Evolutionary conservation across 1,140 invertebrate species (phyloP), one percentile per base, ranked within the genome.

Genomic region (Microplitis demolitor): DNA sequence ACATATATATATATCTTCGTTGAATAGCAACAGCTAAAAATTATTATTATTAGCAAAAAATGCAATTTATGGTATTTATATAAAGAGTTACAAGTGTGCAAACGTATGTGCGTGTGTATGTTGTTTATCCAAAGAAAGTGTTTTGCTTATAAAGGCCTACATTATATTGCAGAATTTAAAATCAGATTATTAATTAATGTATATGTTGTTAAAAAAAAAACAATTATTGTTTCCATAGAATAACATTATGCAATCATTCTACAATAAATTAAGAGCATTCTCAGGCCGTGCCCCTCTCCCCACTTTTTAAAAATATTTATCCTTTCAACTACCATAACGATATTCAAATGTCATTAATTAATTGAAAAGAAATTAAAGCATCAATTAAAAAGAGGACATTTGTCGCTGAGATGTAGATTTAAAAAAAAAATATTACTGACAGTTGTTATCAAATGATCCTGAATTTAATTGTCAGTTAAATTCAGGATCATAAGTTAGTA

Each of bases 111-210:
- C 79, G 80, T 83, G 80, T 84, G 82, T 77, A 78, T 83, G 83
- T 73, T 71, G 78, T 77, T 82, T 84, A 80, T 50, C 69, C 60
- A 81, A 79, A 76, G 67, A 67, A 85, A 78, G 77, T 83, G 80
- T 85, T 84, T 76, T 80, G 78, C 83, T 81, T 83, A 83, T 82
- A 81, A 85, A 82, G 82, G 82, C 84, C 83, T 85, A 84, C 73
- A 76, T 72, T 73, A 76, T 72, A 69, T 76, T 74, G 64, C 66
- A 74, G 72, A 74, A 62, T 72, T 56, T 66, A 60, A 54, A 74
- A 63, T 73, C 39, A 51, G 66, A 35, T 69, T 34, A 34, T 60
- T 11, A 31, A 60, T 31, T 24, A 31, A 31, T 24, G 8, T 24
- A 9, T 24, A 4, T 60, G n/a, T 24, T 31, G 54, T 71, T n/a